These are phyloP conservation scores for Planiliza haematocheilus DNA, from an alignment of 2,113 vertebrate genomes.

Conservation along the genomic window DNA sequence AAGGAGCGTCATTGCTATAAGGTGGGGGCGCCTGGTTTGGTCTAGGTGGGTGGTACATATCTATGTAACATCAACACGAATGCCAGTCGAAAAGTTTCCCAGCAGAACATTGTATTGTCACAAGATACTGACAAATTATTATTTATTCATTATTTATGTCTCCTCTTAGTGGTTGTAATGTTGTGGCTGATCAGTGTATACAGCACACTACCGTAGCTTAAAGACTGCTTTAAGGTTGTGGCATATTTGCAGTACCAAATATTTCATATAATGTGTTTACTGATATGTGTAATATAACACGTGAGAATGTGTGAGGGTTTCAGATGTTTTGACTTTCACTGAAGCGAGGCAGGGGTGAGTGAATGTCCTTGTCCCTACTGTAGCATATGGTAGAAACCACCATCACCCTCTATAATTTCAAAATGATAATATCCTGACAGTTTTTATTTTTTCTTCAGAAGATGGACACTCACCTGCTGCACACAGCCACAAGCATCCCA, in stretches of 20 bases:
- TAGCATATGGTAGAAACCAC: no score
- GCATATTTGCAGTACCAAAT: slow-evolving; percentile 1
- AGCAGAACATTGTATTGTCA: no score
- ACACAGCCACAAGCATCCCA: not conserved
- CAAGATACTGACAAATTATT: no score
- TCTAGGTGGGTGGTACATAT: no score
- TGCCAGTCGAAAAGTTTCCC: no score
- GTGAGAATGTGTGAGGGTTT: not conserved
- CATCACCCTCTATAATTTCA: not conserved
- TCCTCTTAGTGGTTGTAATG: no score
- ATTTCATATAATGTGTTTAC: not conserved
- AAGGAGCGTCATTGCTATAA: no score
- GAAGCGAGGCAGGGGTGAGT: slow-evolving; percentile 18
- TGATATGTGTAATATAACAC: not conserved
- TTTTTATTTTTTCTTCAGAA: no score
- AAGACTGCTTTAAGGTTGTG: slow-evolving; percentile 10
- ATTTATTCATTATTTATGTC: no score
- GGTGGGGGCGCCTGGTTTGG: no score
- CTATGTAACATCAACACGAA: no score
- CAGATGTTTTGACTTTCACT: slow-evolving; percentile 7
- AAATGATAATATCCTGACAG: slow-evolving; percentile 8
- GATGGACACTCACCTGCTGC: slow-evolving; percentile 50
- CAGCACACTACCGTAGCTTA: slow-evolving; percentile 7
- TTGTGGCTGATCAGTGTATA: not conserved
- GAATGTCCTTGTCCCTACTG: not conserved